phyloP scores from a whole-genome alignment of 1,140 invertebrate species.

The Vollenhovia emeryi region DNA sequence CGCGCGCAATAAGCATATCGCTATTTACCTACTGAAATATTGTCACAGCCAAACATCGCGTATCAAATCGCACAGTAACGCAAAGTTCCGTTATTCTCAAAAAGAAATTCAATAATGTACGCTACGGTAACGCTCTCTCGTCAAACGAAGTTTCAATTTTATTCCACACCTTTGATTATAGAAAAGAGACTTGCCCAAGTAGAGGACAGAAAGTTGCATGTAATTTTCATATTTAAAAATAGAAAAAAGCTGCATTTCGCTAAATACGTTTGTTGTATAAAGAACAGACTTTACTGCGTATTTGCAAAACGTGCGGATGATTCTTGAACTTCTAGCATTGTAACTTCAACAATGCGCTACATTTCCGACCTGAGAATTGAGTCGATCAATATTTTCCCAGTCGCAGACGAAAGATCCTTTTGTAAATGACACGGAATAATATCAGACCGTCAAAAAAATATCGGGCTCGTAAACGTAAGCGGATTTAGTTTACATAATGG shows the following conservation, averaged over 20 bases:
- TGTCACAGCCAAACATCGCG: neutral
- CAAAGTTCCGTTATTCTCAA: neutral
- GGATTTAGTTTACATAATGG: constrained; percentile 24
- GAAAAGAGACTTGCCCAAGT: neutral
- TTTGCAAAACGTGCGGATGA: neutral
- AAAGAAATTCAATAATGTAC: neutral
- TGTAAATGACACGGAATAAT: constrained; percentile 13
- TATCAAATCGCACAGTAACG: neutral
- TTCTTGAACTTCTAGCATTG: neutral
- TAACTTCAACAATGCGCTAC: neutral
- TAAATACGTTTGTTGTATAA: neutral
- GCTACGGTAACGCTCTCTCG: neutral
- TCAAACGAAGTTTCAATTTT: neutral
- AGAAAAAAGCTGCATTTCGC: neutral
- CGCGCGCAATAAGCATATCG: neutral
- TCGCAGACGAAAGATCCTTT: neutral
- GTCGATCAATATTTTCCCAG: neutral
- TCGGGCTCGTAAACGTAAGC: neutral
- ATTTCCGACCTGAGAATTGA: neutral
- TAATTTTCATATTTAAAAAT: neutral
- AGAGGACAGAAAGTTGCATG: neutral
- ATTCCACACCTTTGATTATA: neutral
- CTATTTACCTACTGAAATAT: constrained; percentile 7
- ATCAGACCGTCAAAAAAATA: neutral
- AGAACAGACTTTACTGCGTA: neutral